These are phyloP conservation scores for Eriocheir sinensis DNA, from an alignment of 1,140 invertebrate species.

Conservation along the genomic window DNA sequence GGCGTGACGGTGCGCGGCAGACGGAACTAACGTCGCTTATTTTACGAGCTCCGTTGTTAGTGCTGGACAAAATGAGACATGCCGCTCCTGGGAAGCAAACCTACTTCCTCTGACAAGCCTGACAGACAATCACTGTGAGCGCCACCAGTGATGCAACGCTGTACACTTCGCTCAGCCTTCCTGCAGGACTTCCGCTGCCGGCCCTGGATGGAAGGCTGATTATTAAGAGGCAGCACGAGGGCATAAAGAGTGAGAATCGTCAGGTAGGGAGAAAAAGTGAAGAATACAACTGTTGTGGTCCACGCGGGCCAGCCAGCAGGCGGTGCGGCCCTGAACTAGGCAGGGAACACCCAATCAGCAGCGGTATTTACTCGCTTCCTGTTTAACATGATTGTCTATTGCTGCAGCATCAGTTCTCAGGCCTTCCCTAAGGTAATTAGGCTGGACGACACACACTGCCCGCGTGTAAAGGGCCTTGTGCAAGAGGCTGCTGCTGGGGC, in stretches of 20 bases:
- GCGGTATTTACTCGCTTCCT: constrained; percentile 74
- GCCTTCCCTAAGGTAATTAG: neutral
- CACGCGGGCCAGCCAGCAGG: constrained; percentile 50
- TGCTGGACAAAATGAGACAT: neutral
- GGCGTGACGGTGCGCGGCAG: neutral
- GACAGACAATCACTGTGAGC: neutral
- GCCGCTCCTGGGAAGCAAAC: neutral
- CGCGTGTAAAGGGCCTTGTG: neutral
- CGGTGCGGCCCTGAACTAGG: constrained; percentile 58
- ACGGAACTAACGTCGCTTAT: constrained; percentile 37
- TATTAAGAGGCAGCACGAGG: neutral
- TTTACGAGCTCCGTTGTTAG: constrained; percentile 18
- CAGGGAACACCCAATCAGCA: constrained; percentile 68
- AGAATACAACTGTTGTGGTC: neutral
- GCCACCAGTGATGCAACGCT: constrained; percentile 10
- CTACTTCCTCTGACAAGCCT: too few species aligned
- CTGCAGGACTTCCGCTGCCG: neutral
- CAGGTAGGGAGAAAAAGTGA: constrained; percentile 17
- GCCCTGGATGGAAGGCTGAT: neutral
- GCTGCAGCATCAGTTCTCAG: constrained; percentile 46
- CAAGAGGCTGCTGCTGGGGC: neutral
- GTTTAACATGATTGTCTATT: constrained; percentile 73
- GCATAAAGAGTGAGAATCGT: neutral
- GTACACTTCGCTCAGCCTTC: neutral
- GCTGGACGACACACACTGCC: neutral